Evolutionary conservation across 2,888 invertebrate species (phyloP).

Genomic region (Epirrhoe alternata): DNA sequence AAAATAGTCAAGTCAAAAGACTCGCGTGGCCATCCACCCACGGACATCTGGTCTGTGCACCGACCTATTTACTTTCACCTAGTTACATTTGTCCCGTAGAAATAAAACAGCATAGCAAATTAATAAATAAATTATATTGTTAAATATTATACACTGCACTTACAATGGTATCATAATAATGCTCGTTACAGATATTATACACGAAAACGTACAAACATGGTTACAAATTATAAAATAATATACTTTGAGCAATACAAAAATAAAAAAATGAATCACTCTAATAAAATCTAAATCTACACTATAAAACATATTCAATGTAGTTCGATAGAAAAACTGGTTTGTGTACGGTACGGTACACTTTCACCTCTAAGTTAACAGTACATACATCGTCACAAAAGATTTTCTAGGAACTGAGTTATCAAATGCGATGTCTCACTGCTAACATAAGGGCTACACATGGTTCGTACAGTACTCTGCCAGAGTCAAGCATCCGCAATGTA

Average conservation of each 20-base stretch:
- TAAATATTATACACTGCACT: constrained; percentile 83
- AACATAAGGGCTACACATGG: not conserved
- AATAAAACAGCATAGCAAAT: constrained; percentile 74
- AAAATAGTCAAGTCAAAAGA: too few relatives aligned
- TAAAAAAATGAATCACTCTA: constrained; percentile 80
- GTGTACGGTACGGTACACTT: constrained; percentile 4
- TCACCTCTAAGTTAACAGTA: not conserved
- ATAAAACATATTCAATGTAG: constrained; percentile 49
- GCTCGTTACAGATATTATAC: constrained; percentile 79
- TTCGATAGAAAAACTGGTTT: constrained; percentile 31
- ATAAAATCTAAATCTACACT: constrained; percentile 62
- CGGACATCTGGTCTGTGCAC: too few relatives aligned
- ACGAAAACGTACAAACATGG: constrained; percentile 77
- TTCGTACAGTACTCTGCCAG: constrained; percentile 49
- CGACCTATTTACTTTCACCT: too few relatives aligned
- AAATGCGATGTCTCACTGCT: not conserved
- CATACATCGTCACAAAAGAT: not conserved
- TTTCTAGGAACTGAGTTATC: not conserved
- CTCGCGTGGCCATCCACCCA: too few relatives aligned
- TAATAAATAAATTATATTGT: constrained; percentile 85
- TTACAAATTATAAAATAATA: constrained; percentile 71
- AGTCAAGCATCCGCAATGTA: constrained; percentile 46
- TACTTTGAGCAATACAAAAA: constrained; percentile 83
- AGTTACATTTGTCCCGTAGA: too few relatives aligned
- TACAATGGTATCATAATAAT: constrained; percentile 74